These are phyloP conservation scores for Ophraella communa DNA, from an alignment of 2,888 invertebrate species.

Conservation along the genomic window DNA sequence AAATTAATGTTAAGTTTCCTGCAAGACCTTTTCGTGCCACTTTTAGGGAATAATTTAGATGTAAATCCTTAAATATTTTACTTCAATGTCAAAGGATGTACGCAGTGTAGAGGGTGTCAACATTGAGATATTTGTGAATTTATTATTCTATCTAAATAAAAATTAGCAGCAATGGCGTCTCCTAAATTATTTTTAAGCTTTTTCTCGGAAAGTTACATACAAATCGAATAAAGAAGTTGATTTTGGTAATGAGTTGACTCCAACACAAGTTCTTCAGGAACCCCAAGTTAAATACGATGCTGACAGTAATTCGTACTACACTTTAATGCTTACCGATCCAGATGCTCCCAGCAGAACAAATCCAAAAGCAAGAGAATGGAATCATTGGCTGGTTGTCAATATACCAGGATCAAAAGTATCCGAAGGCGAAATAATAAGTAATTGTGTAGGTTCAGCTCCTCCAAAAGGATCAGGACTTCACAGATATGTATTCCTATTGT, in stretches of 20 bases:
- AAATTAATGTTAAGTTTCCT: no score
- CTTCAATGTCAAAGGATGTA: no score
- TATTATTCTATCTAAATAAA: no score
- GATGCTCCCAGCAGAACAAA: constrained; percentile 77
- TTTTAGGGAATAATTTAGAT: no score
- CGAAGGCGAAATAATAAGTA: constrained; percentile 70
- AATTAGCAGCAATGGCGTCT: no score
- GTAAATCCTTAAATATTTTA: no score
- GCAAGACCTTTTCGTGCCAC: no score
- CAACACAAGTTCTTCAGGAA: constrained; percentile 72
- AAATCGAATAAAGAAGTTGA: constrained; percentile 61
- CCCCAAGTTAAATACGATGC: constrained; percentile 72
- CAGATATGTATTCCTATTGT: constrained; percentile 74
- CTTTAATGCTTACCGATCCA: constrained; percentile 71
- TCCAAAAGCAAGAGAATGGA: constrained; percentile 75
- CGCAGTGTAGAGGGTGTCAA: no score
- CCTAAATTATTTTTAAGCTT: no score
- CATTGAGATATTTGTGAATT: no score
- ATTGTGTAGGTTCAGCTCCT: constrained; percentile 73
- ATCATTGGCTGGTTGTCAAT: constrained; percentile 80
- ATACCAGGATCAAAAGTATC: constrained; percentile 69
- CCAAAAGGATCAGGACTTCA: constrained; percentile 75
- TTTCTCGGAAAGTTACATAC: constrained; percentile 66
- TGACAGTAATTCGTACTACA: constrained; percentile 68
- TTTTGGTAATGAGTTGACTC: constrained; percentile 73